Percentiles rank a stretch among this genome's conserved stretches.
These are phyloP conservation scores for Sterna hirundo DNA, from an alignment of 2,113 vertebrate species.

Conservation along the genomic window DNA sequence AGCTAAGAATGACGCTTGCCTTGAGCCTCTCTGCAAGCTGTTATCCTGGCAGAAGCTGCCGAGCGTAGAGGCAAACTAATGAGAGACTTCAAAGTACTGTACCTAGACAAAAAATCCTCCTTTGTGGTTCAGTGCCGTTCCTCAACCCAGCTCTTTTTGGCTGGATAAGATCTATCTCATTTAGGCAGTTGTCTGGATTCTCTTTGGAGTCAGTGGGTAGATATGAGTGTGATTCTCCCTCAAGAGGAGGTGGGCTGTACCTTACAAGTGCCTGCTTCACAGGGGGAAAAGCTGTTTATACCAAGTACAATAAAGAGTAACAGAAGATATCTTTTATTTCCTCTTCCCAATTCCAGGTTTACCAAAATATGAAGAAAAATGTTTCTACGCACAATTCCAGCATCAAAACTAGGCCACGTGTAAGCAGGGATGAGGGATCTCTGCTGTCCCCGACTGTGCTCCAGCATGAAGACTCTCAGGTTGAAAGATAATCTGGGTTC, in stretches of 20 bases:
- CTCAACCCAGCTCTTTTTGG: neutral
- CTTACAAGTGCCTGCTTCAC: neutral
- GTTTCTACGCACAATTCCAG: neutral
- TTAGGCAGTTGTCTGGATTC: neutral
- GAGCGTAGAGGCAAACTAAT: neutral
- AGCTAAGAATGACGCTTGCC: neutral
- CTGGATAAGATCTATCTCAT: neutral
- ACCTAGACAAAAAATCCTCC: neutral
- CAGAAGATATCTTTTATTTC: neutral
- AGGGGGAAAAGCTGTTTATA: neutral
- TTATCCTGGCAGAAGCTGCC: neutral
- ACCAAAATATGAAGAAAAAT: constrained; percentile 40
- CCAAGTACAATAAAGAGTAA: neutral
- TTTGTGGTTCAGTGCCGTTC: neutral
- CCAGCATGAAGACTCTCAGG: neutral
- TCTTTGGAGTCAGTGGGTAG: neutral
- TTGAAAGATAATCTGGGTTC: constrained; percentile 15
- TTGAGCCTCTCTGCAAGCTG: neutral
- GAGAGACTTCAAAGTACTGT: neutral
- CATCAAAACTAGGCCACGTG: neutral
- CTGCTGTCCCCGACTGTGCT: neutral
- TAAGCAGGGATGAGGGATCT: neutral
- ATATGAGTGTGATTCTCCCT: neutral
- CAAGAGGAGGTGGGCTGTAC: neutral
- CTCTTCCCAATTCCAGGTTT: constrained; percentile 57